Base-by-base conservation (phyloP, 2,888 invertebrate species). In the Melitaea athalia region DNA sequence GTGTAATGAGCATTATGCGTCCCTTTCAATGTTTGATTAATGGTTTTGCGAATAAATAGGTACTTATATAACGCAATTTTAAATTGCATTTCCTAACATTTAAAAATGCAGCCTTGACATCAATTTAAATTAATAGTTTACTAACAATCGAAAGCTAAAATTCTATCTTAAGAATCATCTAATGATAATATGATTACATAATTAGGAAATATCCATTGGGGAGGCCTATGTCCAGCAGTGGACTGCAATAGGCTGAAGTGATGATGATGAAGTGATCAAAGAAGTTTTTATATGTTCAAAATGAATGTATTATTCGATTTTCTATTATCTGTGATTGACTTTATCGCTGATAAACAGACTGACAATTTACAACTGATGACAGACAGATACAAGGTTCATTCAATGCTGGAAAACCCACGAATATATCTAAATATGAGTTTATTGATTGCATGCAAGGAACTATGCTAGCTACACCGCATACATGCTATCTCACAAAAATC, bases 241-340 rank as follows among this genome's bases (percentile, higher is more conserved):
- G n/a, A n/a, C n/a, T n/a, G n/a, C n/a, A n/a, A n/a, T n/a, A n/a
- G n/a, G n/a, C n/a, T n/a, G n/a, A n/a, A n/a, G n/a, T n/a, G n/a
- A n/a, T n/a, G n/a, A n/a, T n/a, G n/a, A n/a, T n/a, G n/a, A n/a
- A n/a, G n/a, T n/a, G n/a, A n/a, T n/a, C n/a, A n/a, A n/a, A 24
- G 24, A 3, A 24, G 24, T 24, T 24, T 24, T 24, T 24, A 24
- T 24, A 24, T 24, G 24, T 24, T 24, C 24, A 24, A 49, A n/a
- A 3, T 2, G 3, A 55, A 33, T 33, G 14, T 55, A 5, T 52
- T 10, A 14, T 52, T 11, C 7, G 12, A 11, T n/a, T 24, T 55
- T 55, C 33, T 55, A 10, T 67, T 59, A 47, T 66, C 59, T 63
- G n/a, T 65, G 63, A 71, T 70, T 62, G 68, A 68, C 62, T 4